These are phyloP conservation scores for Oryctes rhinoceros DNA, from an alignment of 1,140 invertebrate species.

Conservation along the genomic window DNA sequence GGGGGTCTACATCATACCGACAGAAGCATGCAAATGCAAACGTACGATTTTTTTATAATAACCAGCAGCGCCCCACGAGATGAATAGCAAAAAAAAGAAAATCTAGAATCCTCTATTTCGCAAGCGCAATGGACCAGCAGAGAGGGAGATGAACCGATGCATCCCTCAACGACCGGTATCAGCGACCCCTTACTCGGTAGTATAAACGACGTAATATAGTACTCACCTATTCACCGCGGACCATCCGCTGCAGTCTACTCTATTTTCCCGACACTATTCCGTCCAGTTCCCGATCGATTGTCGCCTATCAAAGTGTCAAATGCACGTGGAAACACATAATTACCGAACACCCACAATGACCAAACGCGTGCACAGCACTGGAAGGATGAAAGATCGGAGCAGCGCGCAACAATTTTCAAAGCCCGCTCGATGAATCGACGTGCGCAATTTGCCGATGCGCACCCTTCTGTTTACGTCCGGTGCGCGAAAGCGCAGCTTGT, in stretches of 20 bases:
- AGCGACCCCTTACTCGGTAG: not conserved
- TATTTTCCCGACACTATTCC: not conserved
- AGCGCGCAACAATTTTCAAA: conserved; percentile 43
- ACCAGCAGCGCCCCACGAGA: not conserved
- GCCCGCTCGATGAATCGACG: conserved; percentile 41
- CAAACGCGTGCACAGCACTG: conserved; percentile 41
- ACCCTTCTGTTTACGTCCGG: conserved; percentile 41
- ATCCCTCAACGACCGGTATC: not conserved
- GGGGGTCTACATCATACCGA: no score
- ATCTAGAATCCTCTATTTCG: not conserved
- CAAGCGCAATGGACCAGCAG: conserved; percentile 32
- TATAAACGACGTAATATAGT: conserved; percentile 14
- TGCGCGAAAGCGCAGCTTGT: conserved; percentile 21
- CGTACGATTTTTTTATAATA: not conserved
- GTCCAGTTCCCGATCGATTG: not conserved
- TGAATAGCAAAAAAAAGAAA: conserved; percentile 12
- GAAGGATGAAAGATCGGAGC: conserved; percentile 40
- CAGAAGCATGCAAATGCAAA: no score
- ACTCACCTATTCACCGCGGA: conserved; percentile 23
- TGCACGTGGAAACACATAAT: conserved; percentile 32
- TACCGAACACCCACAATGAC: conserved; percentile 41
- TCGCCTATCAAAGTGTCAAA: conserved; percentile 20
- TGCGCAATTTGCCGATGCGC: conserved; percentile 38
- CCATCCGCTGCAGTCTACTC: not conserved
- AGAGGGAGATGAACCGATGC: conserved; percentile 26